A percentile compares a stretch with the other conserved stretches of the same genome.
These are phyloP conservation scores for Melanophora roralis DNA, from an alignment of 2,888 invertebrate species.

Conservation along the genomic window DNA sequence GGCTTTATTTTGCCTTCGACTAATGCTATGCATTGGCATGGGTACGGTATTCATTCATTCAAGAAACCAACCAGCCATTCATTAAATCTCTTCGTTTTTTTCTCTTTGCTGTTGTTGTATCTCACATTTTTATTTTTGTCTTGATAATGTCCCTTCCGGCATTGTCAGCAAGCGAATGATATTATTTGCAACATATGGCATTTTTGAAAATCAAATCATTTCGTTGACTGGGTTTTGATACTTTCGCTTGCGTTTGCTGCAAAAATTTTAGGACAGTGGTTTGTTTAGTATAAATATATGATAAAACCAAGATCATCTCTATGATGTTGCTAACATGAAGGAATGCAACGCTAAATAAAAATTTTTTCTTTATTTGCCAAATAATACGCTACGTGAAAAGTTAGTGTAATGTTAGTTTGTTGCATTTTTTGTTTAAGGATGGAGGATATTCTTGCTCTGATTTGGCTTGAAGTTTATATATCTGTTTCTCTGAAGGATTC, in stretches of 20 bases:
- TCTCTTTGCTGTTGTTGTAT: background rate
- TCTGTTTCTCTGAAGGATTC: too few species aligned
- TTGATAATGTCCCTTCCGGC: constrained; percentile 57
- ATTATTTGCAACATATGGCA: constrained; percentile 72
- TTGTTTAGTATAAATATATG: background rate
- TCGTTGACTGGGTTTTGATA: constrained; percentile 69
- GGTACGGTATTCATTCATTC: constrained; percentile 21
- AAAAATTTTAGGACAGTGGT: constrained; percentile 24
- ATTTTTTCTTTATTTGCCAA: too few species aligned
- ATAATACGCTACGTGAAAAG: too few species aligned
- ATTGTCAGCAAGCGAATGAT: constrained; percentile 55
- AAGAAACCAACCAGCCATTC: constrained; percentile 45
- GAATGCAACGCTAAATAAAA: too few species aligned
- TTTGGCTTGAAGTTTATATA: too few species aligned
- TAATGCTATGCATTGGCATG: constrained; percentile 26
- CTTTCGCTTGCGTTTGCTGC: constrained; percentile 22
- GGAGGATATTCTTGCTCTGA: too few species aligned
- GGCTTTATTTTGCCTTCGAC: background rate
- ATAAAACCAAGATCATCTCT: too few species aligned
- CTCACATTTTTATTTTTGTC: constrained; percentile 6
- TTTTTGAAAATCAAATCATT: constrained; percentile 74
- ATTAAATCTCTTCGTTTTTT: constrained; percentile 33
- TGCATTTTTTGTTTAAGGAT: too few species aligned
- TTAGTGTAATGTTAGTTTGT: too few species aligned
- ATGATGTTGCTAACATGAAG: too few species aligned